phyloP scores from a whole-genome alignment of 2,113 vertebrate species.

The Crotalus helleri region DNA sequence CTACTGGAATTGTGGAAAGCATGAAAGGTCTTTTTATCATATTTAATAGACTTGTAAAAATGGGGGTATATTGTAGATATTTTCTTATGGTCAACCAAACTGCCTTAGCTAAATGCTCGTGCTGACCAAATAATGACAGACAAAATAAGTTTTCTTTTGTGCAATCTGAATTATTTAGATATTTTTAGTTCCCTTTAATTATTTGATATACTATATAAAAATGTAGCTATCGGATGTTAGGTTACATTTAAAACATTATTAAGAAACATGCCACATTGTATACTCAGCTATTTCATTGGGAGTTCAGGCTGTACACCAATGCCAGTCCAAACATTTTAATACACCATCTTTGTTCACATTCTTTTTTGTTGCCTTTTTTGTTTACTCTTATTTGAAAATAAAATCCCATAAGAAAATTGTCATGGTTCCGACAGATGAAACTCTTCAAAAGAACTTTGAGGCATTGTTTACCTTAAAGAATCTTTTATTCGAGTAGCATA shows the following conservation, averaged over 20 bases:
- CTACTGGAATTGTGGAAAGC: neutral
- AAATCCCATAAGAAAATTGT: neutral
- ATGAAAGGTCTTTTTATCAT: neutral
- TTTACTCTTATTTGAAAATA: neutral
- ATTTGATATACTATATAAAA: slow-evolving; percentile 43
- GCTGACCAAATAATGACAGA: slow-evolving; percentile 19
- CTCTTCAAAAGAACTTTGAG: no score
- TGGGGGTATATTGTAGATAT: neutral
- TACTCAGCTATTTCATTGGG: slow-evolving; percentile 31
- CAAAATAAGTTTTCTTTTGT: neutral
- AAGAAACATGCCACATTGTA: slow-evolving; percentile 38
- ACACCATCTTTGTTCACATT: neutral
- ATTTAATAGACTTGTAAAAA: neutral
- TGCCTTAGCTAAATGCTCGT: neutral
- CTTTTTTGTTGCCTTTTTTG: neutral
- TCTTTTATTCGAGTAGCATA: no score
- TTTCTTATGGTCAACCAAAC: no score
- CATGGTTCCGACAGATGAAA: no score
- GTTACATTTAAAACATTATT: slow-evolving; percentile 31
- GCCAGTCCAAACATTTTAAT: neutral
- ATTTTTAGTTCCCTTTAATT: slow-evolving; percentile 28
- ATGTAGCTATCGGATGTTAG: slow-evolving; percentile 43
- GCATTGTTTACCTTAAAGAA: no score
- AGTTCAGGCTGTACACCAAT: slow-evolving; percentile 44
- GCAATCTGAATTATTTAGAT: slow-evolving; percentile 16